phyloP scores from a whole-genome alignment of 2,888 invertebrate species.

The Caenorhabditis sinica region DNA sequence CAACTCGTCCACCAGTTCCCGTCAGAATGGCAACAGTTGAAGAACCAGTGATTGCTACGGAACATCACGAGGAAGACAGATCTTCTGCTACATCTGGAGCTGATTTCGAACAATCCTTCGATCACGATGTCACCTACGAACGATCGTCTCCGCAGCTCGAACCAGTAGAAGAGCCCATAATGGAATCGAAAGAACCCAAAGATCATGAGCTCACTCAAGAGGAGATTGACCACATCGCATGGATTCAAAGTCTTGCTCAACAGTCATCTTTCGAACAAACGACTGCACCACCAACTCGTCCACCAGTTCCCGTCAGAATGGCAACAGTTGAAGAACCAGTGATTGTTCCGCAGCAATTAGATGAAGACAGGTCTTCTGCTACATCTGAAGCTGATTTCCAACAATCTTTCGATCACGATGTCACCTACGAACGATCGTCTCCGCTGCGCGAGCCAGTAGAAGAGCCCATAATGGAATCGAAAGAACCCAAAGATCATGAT shows the following conservation, averaged over 20 bases:
- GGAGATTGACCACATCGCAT: conserved; percentile 64
- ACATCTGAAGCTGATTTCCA: conserved; percentile 62
- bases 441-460: conserved; percentile 28
- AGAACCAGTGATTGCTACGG: not conserved
- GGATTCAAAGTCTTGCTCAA: conserved; percentile 57
- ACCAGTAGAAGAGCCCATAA: conserved; percentile 15
- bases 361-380: conserved; percentile 45
- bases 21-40: conserved; percentile 20
- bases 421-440: conserved; percentile 23
- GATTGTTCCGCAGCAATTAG: not conserved
- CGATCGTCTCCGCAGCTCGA: conserved; percentile 42
- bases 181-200: conserved; percentile 22
- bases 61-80: conserved; percentile 24
- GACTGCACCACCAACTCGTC: conserved; percentile 7
- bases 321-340: conserved; percentile 24
- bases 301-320: conserved; percentile 15
- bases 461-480: not conserved
- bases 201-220: conserved; percentile 46
- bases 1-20: conserved; percentile 33
- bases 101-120: conserved; percentile 35
- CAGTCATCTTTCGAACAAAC: conserved; percentile 41
- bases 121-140: conserved; percentile 27
- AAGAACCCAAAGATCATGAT: conserved; percentile 19
- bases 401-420: conserved; percentile 53
- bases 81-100: conserved; percentile 52